A percentile compares a stretch with the other conserved stretches of the same genome.
Conservation (phyloP, 2,888 invertebrate species). For the Pheosia tremula region DNA sequence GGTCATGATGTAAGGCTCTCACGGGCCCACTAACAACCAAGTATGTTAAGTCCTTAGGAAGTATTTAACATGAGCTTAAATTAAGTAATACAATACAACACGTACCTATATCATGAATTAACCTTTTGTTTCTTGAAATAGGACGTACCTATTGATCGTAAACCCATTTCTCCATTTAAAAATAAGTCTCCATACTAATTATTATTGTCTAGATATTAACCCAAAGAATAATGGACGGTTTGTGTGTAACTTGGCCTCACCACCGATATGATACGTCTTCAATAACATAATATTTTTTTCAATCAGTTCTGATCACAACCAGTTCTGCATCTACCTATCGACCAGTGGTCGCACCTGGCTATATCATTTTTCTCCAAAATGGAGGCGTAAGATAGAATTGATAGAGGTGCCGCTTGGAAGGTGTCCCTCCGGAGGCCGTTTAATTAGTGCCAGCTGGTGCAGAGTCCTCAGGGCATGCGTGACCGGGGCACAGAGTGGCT, state of each 20-base stretch:
- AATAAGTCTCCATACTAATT: too few species aligned
- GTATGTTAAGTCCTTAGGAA: background rate
- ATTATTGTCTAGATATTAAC: too few species aligned
- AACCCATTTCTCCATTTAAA: too few species aligned
- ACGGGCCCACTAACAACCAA: conserved; percentile 7
- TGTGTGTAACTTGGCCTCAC: too few species aligned
- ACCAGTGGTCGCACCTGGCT: conserved; percentile 23
- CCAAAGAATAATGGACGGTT: too few species aligned
- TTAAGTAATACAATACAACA: background rate
- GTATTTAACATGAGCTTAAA: conserved; percentile 5
- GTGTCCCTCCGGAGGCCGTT: conserved; percentile 41
- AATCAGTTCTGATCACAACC: too few species aligned
- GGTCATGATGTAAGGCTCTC: background rate
- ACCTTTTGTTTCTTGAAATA: too few species aligned
- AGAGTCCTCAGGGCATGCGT: conserved; percentile 34
- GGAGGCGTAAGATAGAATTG: conserved; percentile 51
- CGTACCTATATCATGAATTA: too few species aligned
- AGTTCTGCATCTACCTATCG: too few species aligned
- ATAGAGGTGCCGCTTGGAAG: conserved; percentile 48
- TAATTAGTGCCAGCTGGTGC: conserved; percentile 37
- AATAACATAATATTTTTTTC: too few species aligned
- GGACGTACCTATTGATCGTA: too few species aligned
- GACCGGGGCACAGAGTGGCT: conserved; percentile 30
- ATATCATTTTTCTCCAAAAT: conserved; percentile 45
- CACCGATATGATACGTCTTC: too few species aligned